phyloP scores from a whole-genome alignment of 2,113 vertebrate species.

The Muscicapa adusta region DNA sequence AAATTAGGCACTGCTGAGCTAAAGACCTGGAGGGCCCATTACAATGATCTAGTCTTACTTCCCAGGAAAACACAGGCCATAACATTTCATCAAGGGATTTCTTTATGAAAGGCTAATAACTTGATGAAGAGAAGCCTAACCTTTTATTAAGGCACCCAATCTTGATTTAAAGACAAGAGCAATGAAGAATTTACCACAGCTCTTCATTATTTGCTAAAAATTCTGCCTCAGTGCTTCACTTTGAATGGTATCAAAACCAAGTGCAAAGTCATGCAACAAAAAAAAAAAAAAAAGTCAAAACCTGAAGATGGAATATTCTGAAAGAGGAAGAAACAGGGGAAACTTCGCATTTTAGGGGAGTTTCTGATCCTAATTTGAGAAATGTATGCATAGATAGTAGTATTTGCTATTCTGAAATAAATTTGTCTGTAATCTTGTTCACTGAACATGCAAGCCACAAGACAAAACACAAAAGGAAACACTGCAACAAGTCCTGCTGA shows the following conservation, averaged over 20 bases:
- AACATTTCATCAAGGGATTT: constrained; percentile 35
- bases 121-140: background rate
- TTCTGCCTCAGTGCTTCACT: background rate
- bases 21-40: constrained; percentile 24
- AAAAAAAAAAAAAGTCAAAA: background rate
- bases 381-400: background rate
- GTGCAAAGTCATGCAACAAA: background rate
- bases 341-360: background rate
- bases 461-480: background rate
- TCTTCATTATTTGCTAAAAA: background rate
- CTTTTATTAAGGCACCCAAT: background rate
- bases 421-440: background rate
- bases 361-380: background rate
- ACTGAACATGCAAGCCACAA: background rate
- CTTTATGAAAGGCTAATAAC: constrained; percentile 50
- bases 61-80: constrained; percentile 30
- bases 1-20: background rate
- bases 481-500: background rate
- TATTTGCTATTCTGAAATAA: background rate
- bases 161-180: constrained; percentile 20
- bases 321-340: accelerated
- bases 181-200: background rate
- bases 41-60: constrained; percentile 13
- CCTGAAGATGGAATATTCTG: background rate
- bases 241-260: background rate